These are phyloP conservation scores for Horisme vitalbata DNA, from an alignment of 2,888 invertebrate species.

Conservation along the genomic window DNA sequence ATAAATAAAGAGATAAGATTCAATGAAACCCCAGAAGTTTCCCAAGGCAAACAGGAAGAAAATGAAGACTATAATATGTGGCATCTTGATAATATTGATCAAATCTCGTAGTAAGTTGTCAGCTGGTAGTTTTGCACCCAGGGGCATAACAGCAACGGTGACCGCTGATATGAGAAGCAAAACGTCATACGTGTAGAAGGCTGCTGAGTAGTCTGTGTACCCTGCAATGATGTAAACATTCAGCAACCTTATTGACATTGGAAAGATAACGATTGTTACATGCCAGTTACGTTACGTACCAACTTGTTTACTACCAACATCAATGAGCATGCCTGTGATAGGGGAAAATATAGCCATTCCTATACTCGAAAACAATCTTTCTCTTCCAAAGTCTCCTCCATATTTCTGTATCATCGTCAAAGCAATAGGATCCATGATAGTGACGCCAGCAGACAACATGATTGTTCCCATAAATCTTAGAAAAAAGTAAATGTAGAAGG, in stretches of 20 bases:
- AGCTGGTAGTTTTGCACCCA: constrained; percentile 89
- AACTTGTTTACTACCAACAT: constrained; percentile 85
- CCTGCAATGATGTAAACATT: constrained; percentile 67
- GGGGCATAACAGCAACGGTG: constrained; percentile 89
- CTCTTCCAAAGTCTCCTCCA: constrained; percentile 91
- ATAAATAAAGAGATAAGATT: constrained; percentile 93
- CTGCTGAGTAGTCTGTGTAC: constrained; percentile 93
- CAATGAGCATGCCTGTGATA: constrained; percentile 90
- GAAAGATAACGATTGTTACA: constrained; percentile 68
- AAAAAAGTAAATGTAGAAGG: constrained; percentile 92
- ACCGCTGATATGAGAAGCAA: constrained; percentile 88
- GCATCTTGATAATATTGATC: constrained; percentile 88
- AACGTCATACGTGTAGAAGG: constrained; percentile 92
- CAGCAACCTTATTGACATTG: constrained; percentile 65
- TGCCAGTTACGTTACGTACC: constrained; percentile 67
- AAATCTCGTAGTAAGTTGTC: constrained; percentile 90
- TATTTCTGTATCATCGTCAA: constrained; percentile 92
- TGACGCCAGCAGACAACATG: constrained; percentile 92
- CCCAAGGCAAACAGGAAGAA: constrained; percentile 91
- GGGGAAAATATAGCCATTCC: constrained; percentile 93
- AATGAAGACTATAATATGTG: constrained; percentile 91
- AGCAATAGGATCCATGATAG: constrained; percentile 94
- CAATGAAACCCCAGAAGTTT: constrained; percentile 94
- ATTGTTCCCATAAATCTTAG: constrained; percentile 91
- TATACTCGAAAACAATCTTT: constrained; percentile 90